phyloP scores from a whole-genome alignment of 1,140 invertebrate genomes.

The Hylaeus volcanicus region DNA sequence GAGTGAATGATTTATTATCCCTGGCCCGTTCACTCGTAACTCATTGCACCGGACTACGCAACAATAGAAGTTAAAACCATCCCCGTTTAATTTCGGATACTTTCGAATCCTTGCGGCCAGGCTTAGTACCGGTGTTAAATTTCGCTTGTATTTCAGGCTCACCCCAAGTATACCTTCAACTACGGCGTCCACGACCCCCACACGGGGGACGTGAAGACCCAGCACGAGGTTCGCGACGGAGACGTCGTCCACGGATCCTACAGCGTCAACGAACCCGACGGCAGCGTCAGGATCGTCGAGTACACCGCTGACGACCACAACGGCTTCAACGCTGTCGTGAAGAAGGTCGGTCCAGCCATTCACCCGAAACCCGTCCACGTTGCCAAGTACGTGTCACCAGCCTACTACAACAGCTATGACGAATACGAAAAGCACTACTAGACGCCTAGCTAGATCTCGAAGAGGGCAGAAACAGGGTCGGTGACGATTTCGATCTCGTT shows the following conservation, averaged over 20 bases:
- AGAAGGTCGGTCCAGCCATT: constrained; percentile 78
- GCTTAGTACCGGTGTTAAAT: too few relatives aligned
- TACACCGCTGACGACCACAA: constrained; percentile 82
- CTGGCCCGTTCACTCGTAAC: too few relatives aligned
- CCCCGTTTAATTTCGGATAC: too few relatives aligned
- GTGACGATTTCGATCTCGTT: neutral
- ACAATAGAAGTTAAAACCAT: too few relatives aligned
- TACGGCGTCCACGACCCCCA: constrained; percentile 81
- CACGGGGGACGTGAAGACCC: constrained; percentile 81
- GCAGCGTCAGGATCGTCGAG: constrained; percentile 80
- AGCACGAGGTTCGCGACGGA: constrained; percentile 81
- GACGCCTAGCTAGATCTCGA: neutral
- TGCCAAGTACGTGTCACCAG: constrained; percentile 74
- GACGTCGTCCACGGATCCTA: constrained; percentile 82
- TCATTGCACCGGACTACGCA: too few relatives aligned
- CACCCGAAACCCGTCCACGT: constrained; percentile 75
- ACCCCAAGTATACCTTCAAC: constrained; percentile 81
- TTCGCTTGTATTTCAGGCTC: constrained; percentile 70
- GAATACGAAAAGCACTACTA: constrained; percentile 74
- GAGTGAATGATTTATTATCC: too few relatives aligned
- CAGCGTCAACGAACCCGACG: constrained; percentile 81
- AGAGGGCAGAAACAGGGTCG: neutral
- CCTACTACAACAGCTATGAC: constrained; percentile 76
- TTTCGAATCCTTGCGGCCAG: too few relatives aligned
- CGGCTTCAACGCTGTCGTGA: constrained; percentile 81